Evolutionary conservation across 2,888 invertebrate genomes (phyloP), one percentile per base, ranked within the genome.

Genomic region (Allolobophora icterica): DNA sequence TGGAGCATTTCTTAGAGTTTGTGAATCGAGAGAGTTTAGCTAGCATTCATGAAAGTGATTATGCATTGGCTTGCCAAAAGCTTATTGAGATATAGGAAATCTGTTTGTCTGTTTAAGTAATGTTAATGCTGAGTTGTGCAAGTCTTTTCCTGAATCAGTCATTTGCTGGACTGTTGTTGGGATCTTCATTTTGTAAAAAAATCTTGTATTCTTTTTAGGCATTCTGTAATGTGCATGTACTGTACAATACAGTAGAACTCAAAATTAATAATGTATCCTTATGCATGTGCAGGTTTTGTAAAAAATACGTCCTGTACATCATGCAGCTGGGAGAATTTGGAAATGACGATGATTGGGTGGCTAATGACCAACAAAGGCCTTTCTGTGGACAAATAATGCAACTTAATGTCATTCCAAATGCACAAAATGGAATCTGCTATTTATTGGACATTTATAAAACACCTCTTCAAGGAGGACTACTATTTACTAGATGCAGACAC

Each of bases 1-100:
- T 98, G 93, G 98, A 98, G 95, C 97, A 97, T 94, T 98, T 98
- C 92, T 97, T 98, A 21, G 96, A 98, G 92, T 98, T 98, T 95
- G 96, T 98, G 92, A 97, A 98, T 87, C 87, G 24, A 38, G 87
- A 35, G 19, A 87, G 87, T 35, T 38, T 87, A 33, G 87, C 93
- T 97, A 97, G 87, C 34, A 87, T 87, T 38, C 19, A 87, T 19
- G 87, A 87, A 38, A 87, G 24, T 35, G 87, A 87, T 87, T 87
- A 87, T 87, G 38, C 34, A 6, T 87, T 87, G 38, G 87, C 87
- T 87, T 87, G 87, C 35, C 87, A 34, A 87, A 87, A 38, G 38
- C 87, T 35, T 35, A n/a, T 87, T 21, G n/a, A 30, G 38, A 87
- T 87, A n/a, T 87, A 87, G 87, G 87, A 24, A 87, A 87, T 87